Percentiles rank a stretch among this genome's conserved stretches.
These are phyloP conservation scores for Bombus ignitus DNA, from an alignment of 1,140 invertebrate species.

Conservation along the genomic window DNA sequence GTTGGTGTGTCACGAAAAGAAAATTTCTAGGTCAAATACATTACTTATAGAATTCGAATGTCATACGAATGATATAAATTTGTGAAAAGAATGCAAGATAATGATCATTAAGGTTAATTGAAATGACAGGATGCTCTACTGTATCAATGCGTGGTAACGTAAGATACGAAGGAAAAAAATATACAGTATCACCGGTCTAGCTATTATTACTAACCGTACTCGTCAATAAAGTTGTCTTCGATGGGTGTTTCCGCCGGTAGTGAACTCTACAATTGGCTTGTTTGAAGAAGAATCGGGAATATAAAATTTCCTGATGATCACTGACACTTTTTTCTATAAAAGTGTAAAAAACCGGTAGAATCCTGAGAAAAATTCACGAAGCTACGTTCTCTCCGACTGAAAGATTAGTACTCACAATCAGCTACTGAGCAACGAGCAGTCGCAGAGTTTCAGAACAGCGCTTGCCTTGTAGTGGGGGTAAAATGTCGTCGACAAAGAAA, in stretches of 20 bases:
- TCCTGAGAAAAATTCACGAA: not conserved
- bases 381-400: not conserved
- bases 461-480: conserved; percentile 2
- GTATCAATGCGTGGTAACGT: not conserved
- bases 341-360: conserved; percentile 10
- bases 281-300: not conserved
- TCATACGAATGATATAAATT: not conserved
- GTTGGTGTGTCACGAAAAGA: not conserved
- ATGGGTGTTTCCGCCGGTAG: conserved; percentile 24
- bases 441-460: conserved; percentile 25
- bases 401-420: conserved; percentile 23
- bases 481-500: conserved; percentile 18
- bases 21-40: not conserved
- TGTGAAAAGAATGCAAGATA: not conserved
- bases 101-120: too few species aligned
- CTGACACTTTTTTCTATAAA: conserved; percentile 5
- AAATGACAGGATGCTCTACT: not conserved
- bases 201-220: conserved; percentile 51
- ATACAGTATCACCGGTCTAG: not conserved
- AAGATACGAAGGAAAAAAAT: not conserved
- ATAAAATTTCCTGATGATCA: not conserved
- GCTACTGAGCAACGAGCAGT: conserved; percentile 36
- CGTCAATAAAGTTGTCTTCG: conserved; percentile 23
- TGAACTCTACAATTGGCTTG: not conserved
- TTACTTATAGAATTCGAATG: not conserved